phyloP scores from a whole-genome alignment of 2,888 invertebrate species.

The Ectropis crepuscularia region DNA sequence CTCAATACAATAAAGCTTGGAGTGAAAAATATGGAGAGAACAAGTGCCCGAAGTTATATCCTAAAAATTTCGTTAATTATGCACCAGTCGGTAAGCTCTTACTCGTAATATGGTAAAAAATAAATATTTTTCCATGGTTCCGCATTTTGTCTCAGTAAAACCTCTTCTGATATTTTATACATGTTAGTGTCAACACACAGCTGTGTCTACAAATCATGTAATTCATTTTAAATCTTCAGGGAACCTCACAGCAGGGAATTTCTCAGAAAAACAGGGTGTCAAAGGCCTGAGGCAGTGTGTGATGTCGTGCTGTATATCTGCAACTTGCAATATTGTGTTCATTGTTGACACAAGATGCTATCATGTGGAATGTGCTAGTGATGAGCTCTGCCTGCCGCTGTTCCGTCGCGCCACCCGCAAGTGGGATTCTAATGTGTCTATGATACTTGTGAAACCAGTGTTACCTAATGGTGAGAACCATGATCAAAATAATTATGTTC shows the following conservation, averaged over 20 bases:
- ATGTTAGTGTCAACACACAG: not conserved
- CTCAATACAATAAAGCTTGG: conserved; percentile 77
- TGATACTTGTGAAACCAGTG: conserved; percentile 91
- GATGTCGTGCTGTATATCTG: conserved; percentile 87
- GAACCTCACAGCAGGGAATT: conserved; percentile 85
- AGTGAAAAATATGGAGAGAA: conserved; percentile 75
- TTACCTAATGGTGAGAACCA: conserved; percentile 76
- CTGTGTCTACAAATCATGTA: not conserved
- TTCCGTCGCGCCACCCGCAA: conserved; percentile 79
- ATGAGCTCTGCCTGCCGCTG: conserved; percentile 89
- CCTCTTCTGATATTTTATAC: not conserved
- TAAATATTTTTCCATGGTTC: not conserved
- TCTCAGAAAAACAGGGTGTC: conserved; percentile 81
- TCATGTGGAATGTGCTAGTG: conserved; percentile 89
- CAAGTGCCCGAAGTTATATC: conserved; percentile 83
- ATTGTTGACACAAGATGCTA: conserved; percentile 91
- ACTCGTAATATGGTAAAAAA: not conserved
- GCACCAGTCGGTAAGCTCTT: conserved; percentile 81
- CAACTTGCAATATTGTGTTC: conserved; percentile 91
- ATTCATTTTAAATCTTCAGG: conserved; percentile 53
- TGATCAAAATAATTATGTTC: not conserved
- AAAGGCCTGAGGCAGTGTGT: conserved; percentile 87
- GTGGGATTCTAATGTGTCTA: conserved; percentile 86
- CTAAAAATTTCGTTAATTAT: conserved; percentile 82
- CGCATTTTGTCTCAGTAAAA: too few relatives aligned